A percentile compares a stretch with the other conserved stretches of the same genome.
Evolutionary conservation across 1,140 invertebrate species (phyloP).

Genomic region (Bemisia tabaci): DNA sequence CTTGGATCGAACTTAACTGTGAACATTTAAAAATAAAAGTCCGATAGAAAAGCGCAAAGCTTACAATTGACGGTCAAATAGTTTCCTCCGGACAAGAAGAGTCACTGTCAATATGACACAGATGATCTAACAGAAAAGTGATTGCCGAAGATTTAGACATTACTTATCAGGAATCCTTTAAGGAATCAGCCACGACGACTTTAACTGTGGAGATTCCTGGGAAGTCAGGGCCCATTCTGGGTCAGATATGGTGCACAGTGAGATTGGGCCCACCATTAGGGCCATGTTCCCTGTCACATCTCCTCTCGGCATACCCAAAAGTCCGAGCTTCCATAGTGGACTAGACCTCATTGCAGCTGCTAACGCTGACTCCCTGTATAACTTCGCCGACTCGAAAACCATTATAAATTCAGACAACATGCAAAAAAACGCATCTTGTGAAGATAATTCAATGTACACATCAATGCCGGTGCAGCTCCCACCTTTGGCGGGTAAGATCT

Average conservation of each 20-base stretch:
- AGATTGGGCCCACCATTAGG: slow-evolving; percentile 14
- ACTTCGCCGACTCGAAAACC: not conserved
- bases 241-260: slow-evolving; percentile 21
- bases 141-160: too few species aligned
- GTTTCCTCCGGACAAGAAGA: too few species aligned
- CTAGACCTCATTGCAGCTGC: slow-evolving; percentile 50
- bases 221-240: not conserved
- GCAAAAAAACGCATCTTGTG: not conserved
- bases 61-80: too few species aligned
- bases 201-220: not conserved
- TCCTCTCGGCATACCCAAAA: slow-evolving; percentile 57
- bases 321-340: slow-evolving; percentile 68
- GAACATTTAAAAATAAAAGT: too few species aligned
- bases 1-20: too few species aligned
- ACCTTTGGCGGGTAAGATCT: slow-evolving; percentile 20
- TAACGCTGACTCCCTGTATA: slow-evolving; percentile 1
- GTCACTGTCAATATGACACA: too few species aligned
- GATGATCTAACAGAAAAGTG: too few species aligned
- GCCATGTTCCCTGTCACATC: slow-evolving; percentile 17
- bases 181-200: too few species aligned
- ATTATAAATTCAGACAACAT: slow-evolving; percentile 4
- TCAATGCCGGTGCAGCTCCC: slow-evolving; percentile 21
- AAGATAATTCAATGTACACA: slow-evolving; percentile 5
- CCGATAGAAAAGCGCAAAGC: too few species aligned
- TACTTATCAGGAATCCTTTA: too few species aligned